phyloP scores from a whole-genome alignment of 2,797 vertebrate species.

The Semotilus atromaculatus region DNA sequence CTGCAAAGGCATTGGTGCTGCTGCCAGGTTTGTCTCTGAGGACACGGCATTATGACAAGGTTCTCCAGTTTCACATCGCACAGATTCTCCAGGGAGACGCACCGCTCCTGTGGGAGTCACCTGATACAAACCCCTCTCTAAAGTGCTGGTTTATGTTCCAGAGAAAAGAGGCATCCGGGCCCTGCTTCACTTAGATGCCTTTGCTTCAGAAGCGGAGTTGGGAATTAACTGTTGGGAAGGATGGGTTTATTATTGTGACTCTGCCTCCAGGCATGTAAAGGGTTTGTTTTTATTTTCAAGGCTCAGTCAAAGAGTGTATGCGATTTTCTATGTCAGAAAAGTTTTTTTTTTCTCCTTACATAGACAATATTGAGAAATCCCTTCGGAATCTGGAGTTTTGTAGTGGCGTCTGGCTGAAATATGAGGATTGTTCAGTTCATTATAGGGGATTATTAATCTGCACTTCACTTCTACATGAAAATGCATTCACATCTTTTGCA shows the following conservation, averaged over 20 bases:
- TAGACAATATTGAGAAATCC: background rate
- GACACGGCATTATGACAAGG: constrained; percentile 25
- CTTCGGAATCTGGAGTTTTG: constrained; percentile 3
- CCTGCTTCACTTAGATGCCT: background rate
- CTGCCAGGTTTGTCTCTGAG: constrained; percentile 27
- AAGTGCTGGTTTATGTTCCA: constrained; percentile 2
- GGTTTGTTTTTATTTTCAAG: constrained; percentile 26
- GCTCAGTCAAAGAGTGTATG: constrained; percentile 18
- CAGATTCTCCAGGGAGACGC: constrained; percentile 34
- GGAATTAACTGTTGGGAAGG: constrained; percentile 23
- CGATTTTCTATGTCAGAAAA: background rate
- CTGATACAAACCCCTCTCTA: constrained; percentile 30
- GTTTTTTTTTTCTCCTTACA: background rate
- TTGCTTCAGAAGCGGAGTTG: background rate
- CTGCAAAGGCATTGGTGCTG: constrained; percentile 7
- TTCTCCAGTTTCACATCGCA: constrained; percentile 38
- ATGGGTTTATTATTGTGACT: constrained; percentile 21
- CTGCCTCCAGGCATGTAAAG: constrained; percentile 3
- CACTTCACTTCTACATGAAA: too few species aligned
- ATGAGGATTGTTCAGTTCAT: background rate
- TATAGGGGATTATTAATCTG: background rate
- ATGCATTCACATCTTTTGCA: too few species aligned
- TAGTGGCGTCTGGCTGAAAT: background rate
- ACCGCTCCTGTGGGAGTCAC: constrained; percentile 26
- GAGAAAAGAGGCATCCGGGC: background rate